phyloP scores from a whole-genome alignment of 2,797 vertebrate genomes.

The Poeciliopsis infans region DNA sequence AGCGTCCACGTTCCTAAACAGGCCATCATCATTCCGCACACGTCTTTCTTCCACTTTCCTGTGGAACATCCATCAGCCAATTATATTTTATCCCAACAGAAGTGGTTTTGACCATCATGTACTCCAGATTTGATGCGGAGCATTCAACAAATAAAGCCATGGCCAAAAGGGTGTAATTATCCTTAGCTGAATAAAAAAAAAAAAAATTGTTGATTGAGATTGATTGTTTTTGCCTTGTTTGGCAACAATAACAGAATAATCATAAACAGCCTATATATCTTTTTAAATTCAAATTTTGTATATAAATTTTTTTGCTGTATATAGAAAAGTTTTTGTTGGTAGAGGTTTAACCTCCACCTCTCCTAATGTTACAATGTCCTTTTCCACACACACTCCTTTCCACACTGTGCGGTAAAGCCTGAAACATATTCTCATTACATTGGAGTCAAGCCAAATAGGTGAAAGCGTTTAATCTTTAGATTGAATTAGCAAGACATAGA shows the following conservation, averaged over 20 bases:
- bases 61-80: conserved; percentile 54
- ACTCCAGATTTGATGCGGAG: conserved; percentile 38
- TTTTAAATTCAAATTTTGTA: background rate
- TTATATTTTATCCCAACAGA: conserved; percentile 61
- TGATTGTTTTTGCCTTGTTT: background rate
- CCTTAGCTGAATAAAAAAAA: conserved; percentile 3
- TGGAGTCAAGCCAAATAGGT: background rate
- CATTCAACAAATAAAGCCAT: conserved; percentile 39
- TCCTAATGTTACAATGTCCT: background rate
- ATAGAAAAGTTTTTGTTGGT: background rate
- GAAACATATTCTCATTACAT: background rate
- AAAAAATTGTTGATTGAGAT: background rate
- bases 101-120: conserved; percentile 43
- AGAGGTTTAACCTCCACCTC: background rate
- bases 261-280: background rate
- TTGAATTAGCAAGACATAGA: background rate
- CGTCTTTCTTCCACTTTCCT: conserved; percentile 31
- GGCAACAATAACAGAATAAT: background rate
- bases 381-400: background rate
- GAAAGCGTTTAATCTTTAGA: background rate
- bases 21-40: conserved; percentile 69
- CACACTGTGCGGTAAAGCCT: background rate
- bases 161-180: conserved; percentile 12
- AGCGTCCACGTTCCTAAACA: conserved; percentile 55
- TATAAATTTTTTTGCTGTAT: background rate